Base-by-base conservation (phyloP, 2,888 invertebrate genomes). In the Crematogaster levior region DNA sequence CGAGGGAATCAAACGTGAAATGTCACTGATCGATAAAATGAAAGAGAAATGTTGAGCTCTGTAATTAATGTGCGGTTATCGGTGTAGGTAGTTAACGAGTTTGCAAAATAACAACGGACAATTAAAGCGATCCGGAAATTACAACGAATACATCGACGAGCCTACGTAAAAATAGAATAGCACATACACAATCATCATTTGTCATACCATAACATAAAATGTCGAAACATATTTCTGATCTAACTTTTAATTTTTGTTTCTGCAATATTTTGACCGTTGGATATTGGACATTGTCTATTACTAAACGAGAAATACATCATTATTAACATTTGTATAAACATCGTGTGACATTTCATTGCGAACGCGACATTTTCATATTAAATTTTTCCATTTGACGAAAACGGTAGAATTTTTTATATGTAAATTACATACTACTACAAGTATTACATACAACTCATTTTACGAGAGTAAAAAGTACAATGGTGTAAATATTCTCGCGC, bases 41-140 rank as follows among this genome's bases (percentile, higher is more conserved):
- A 61, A 61, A 60, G 46, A 48, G 24, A 48, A 51, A 65, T 10
- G 15, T 34, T 37, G 18, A 46, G 9, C 34, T 24, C 63, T 51
- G 48, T 66, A 75, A 66, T 75, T 75, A 75, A 75, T 66, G 51
- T 65, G 37, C 48, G 66, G 15, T 40, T 48, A 48, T 74, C 34
- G 12, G 18, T 21, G 48, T 74, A 27, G 65, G 15, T 40, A 60
- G 34, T 46, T 60, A 74, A 74, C 46, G 65, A 75, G 37, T 51
- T 75, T 53, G 37, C 51, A 66, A 75, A 75, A 75, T 66, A 66
- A 75, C 51, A 27, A 21, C 51, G 24, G 9, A 27, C 40, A 75
- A 75, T 75, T 75, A 75, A 75, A 75, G 34, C 21, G 46, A 24
- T 46, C 46, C 73, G 46, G 46, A 74, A 74, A 74, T 74, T 34